Percentiles rank a stretch among this genome's conserved stretches.
Conservation (phyloP, 1,140 invertebrate species). For the Armadillidium nasatum region DNA sequence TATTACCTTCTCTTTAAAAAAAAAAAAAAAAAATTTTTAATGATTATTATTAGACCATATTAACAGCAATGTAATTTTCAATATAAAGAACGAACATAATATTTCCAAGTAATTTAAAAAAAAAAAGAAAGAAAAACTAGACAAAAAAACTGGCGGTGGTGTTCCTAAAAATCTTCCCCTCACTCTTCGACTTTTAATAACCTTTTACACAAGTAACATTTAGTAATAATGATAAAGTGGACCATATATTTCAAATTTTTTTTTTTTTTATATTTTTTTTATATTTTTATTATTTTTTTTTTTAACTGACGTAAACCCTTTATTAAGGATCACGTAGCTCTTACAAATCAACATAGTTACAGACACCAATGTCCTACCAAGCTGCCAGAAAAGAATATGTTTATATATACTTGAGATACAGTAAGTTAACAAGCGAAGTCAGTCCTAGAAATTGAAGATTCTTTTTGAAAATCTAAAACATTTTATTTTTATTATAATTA, state of each 20-base stretch:
- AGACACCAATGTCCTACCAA: not conserved
- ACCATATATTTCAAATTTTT: not conserved
- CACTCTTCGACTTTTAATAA: no score
- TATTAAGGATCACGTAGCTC: not conserved
- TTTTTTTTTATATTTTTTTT: not conserved
- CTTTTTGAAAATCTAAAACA: not conserved
- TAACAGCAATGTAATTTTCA: no score
- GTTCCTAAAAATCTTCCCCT: no score
- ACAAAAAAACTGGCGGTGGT: no score
- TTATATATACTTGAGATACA: constrained; percentile 4
- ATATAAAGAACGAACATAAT: no score
- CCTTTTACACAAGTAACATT: no score
- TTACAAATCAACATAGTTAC: constrained; percentile 1
- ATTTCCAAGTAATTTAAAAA: no score
- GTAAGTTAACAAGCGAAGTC: not conserved
- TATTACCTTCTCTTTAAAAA: no score
- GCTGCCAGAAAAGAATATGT: not conserved
- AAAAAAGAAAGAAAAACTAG: no score
- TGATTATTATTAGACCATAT: no score
- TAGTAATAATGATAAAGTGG: not conserved
- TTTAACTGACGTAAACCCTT: not conserved
- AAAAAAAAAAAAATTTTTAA: no score
- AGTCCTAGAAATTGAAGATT: not conserved
- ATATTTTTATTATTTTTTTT: not conserved
- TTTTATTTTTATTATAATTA: no score